Base-by-base conservation (phyloP, 1,140 invertebrate genomes). In the Ostrea denselamellosa region DNA sequence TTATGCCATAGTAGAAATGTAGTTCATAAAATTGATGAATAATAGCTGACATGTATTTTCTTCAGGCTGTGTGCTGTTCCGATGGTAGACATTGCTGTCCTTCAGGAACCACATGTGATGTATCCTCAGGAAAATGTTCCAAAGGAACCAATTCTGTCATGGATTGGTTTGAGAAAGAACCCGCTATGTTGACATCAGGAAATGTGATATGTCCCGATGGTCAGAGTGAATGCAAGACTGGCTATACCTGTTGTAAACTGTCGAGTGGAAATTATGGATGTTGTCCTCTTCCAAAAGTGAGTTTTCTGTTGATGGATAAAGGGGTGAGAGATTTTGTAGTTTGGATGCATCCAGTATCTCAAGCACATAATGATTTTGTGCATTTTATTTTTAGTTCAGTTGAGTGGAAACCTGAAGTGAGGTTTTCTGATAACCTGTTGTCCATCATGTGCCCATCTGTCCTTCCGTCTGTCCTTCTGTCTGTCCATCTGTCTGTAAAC, bases 31-130 rank as follows among this genome's bases (percentile, higher is more conserved):
- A n/a, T n/a, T n/a, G n/a, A n/a, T n/a, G n/a, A n/a, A n/a, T 8
- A 84, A 56, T 56, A 25, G 34, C n/a, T 84, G 8, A 84, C 34
- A n/a, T 58, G 25, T 85, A 17, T 28, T 25, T 85, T 85, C 86
- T 0, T 22, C 85, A 94, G 91, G 93, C 93, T 44, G 90, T 92
- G 5, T 94, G 93, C 77, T 94, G 93, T 89, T 77, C 52, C 87
- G 93, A 94, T 91, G 85, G 89, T 17, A 77, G 89, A 10, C 94
- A 94, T 85, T 94, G 94, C 90, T 94, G 94, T 90, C 93, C 93
- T 17, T 8, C 54, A n/a, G 92, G 91, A 65, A 91, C 87, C 56
- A 92, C 88, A 8, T 94, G 94, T 92, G 91, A 94, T 88, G 83
- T 91, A 0, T 52, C 44, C 22, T 14, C 62, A 25, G 89, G 90